phyloP scores from a whole-genome alignment of 35 echinoderm and acorn worm species.

The Diadema setosum region DNA sequence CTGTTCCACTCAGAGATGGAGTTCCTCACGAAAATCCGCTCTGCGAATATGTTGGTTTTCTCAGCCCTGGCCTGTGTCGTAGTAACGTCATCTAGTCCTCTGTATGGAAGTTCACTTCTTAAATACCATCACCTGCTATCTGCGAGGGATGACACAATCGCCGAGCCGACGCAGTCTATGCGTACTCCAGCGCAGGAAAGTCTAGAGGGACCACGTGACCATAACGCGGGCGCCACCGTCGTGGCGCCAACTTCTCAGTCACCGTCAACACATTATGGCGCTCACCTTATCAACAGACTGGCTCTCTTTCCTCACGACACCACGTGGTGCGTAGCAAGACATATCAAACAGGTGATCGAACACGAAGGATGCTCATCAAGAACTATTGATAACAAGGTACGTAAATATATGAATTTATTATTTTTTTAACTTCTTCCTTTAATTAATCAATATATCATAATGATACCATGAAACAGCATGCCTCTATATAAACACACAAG shows the following conservation, averaged over 20 bases:
- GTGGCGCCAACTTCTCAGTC: neutral
- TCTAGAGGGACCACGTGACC: neutral
- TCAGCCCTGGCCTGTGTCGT: neutral
- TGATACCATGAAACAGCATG: neutral
- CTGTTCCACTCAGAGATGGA: too few species aligned
- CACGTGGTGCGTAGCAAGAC: neutral
- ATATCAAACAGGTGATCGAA: neutral
- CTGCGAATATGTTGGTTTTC: too few species aligned
- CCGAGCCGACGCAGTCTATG: neutral
- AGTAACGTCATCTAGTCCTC: neutral
- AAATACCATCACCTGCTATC: neutral
- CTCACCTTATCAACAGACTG: neutral
- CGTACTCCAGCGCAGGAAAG: too few species aligned
- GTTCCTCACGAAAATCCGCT: too few species aligned
- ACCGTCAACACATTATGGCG: neutral
- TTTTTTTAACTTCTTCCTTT: neutral
- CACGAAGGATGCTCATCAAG: neutral
- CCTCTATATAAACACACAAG: neutral
- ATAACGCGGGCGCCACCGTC: neutral
- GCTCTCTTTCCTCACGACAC: neutral
- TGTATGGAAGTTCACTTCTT: neutral
- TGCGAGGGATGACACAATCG: neutral
- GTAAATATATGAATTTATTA: neutral
- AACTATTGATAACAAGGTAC: neutral
- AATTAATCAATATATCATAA: neutral